Evolutionary conservation across 1,140 invertebrate genomes (phyloP), one percentile per base, ranked within the genome.

Genomic region (Aphelenchoides fujianensis): DNA sequence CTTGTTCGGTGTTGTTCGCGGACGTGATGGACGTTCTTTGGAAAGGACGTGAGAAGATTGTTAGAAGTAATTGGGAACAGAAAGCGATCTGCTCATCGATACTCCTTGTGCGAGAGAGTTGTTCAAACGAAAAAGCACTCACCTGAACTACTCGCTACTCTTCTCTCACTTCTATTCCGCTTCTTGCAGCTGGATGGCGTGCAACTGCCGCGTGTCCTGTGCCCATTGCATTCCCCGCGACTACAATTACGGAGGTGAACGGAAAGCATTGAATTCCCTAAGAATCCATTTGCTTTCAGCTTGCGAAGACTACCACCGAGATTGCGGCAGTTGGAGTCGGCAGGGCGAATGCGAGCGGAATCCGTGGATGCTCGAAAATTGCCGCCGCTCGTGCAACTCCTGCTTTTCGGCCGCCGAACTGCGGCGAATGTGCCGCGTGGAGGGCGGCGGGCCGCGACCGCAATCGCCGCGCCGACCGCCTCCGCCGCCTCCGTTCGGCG

Each of bases 331-430:
- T 69, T 76, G 74, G 74, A 48, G 69, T 16, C 19, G 7, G 3
- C 57, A 36, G 28, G 74, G 74, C 30, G 74, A 76, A 74, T 76
- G 74, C 59, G 27, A 31, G 2, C 73, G 72, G 28, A 76, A 76
- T 41, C 53, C 41, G 12, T 76, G 74, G 74, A 76, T 79, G 76
- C 36, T 79, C n/a, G 74, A 79, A 94, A 94, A 82, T 96, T 87
- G 88, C 96, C 94, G 86, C 93, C 96, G 86, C 96, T 96, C 78
- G 96, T 94, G 61, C 95, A 93, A 85, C 94, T 92, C 79, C 92
- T 93, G 9, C 97, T 93, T 85, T 97, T 94, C 0, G 93, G 93
- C 86, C 98, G 97, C 88, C 98, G 95, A 78, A 97, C 87, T 75
- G 94, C 95, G 55, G 7, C 5, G 19, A 59, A 59, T 59, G 55